Base-by-base conservation (phyloP, 1,140 invertebrate genomes). In the Geopemphigus sp. region DNA sequence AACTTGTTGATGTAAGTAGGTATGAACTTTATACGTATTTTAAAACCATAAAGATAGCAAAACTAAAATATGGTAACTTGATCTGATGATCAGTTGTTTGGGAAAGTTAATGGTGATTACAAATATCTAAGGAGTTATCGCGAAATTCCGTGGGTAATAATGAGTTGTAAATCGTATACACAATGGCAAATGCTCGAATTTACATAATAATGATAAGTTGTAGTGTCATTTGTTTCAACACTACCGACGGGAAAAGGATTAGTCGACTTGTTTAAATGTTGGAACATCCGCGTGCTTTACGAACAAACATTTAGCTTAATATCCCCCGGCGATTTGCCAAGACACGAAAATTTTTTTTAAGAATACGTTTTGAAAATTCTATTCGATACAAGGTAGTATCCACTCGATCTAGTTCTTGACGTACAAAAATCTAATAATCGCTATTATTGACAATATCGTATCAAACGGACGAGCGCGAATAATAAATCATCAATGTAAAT, bases 151-250 rank as follows among this genome's bases (percentile, higher is more conserved):
- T 45, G 11, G 39, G 39, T 1, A 22, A 66, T 47, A 45, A 66
- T 66, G 45, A 12, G n/a, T 66, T 24, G n/a, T 66, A 45, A 66
- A 22, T 66, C n/a, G 22, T 22, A 14, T 66, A 10, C 39, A 47
- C 39, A 45, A 66, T 66, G 22, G 32, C 63, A 17, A 47, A n/a
- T 22, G n/a, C 39, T 66, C 39, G 32, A 45, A 66, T 66, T 45
- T 47, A 22, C n/a, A 66, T 45, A 47, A 66, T 66, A 47, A 66
- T 45, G 63, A 19, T 64, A 22, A 68, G 39, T 68, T 68, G 47
- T 68, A 5, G 39, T 24, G 64, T 24, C 12, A 29, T 64, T 64
- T 64, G 61, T 64, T 64, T 64, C 29, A 64, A 39, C 61, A 15
- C 22, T 47, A 39, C 64, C 39, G 47, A 24, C 19, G 39, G 45